Evolutionary conservation across 1,140 invertebrate species (phyloP).

Genomic region (Danaus plexippus): DNA sequence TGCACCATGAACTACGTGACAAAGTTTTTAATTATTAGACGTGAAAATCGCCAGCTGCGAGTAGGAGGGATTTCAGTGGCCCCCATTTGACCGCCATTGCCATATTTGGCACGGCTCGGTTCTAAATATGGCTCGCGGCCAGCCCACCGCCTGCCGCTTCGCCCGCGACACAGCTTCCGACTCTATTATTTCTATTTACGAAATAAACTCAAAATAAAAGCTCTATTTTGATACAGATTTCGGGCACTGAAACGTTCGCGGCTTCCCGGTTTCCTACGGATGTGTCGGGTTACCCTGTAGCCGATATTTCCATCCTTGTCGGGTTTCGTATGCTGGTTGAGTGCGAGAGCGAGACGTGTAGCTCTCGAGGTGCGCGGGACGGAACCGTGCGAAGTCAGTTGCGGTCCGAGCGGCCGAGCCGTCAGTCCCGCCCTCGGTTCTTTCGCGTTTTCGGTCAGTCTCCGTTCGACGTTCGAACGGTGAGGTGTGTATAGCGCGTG

Average conservation of each 20-base stretch:
- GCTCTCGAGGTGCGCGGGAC: conserved; percentile 54
- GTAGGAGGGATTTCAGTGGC: conserved; percentile 78
- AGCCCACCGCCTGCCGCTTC: conserved; percentile 71
- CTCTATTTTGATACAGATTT: conserved; percentile 70
- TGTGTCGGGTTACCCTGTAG: conserved; percentile 65
- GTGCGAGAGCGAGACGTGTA: conserved; percentile 51
- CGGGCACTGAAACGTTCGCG: conserved; percentile 62
- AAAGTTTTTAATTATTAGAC: conserved; percentile 69
- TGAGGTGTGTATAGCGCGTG: conserved; percentile 62
- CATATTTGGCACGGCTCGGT: conserved; percentile 80
- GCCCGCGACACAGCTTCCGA: conserved; percentile 67
- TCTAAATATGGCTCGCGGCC: conserved; percentile 83
- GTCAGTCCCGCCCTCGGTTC: conserved; percentile 68
- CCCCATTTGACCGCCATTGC: conserved; percentile 80
- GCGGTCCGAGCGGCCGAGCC: conserved; percentile 67
- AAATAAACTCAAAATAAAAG: conserved; percentile 71
- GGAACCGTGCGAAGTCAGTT: conserved; percentile 67
- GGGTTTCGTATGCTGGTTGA: conserved; percentile 9
- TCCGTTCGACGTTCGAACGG: conserved; percentile 66
- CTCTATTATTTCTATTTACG: conserved; percentile 71
- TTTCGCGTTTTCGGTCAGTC: conserved; percentile 63
- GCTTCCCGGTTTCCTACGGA: conserved; percentile 62
- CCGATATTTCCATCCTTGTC: conserved; percentile 37
- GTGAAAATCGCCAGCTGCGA: conserved; percentile 69
- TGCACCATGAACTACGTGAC: conserved; percentile 60